phyloP scores from a whole-genome alignment of 2,797 vertebrate genomes.

The Tangara arthus region DNA sequence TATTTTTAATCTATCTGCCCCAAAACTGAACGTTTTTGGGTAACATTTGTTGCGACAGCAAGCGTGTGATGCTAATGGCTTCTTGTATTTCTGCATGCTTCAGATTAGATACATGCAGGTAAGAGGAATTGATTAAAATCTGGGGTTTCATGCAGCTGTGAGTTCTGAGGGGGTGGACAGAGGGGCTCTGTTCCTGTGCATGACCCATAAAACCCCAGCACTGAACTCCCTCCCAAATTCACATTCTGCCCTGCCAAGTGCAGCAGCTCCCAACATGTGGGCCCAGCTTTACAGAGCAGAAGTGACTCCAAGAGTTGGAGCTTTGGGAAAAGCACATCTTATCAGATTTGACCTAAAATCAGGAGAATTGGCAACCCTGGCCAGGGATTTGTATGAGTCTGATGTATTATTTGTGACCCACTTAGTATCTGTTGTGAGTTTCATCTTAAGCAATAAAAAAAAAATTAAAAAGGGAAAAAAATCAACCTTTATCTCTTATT shows the following conservation, averaged over 20 bases:
- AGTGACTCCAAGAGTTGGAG: background rate
- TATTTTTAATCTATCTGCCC: background rate
- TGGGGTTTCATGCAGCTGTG: background rate
- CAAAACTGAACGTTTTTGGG: background rate
- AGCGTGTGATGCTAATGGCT: constrained; percentile 5
- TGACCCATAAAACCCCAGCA: background rate
- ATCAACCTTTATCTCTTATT: background rate
- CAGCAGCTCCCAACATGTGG: background rate
- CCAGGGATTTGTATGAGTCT: background rate
- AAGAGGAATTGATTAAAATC: background rate
- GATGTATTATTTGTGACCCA: background rate
- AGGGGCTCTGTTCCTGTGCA: background rate
- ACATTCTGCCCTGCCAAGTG: background rate
- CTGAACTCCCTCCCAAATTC: background rate
- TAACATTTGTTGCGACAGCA: background rate
- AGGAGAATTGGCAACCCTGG: background rate
- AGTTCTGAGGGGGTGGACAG: background rate
- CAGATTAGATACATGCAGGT: constrained; percentile 99
- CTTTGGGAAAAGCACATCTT: background rate
- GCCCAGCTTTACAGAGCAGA: background rate
- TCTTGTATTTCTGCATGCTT: constrained; percentile 83
- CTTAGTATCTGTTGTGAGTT: background rate
- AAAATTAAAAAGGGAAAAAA: background rate
- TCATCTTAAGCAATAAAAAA: background rate
- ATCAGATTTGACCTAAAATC: background rate